These are phyloP conservation scores for Trichogramma pretiosum DNA, from an alignment of 1,140 invertebrate species.

Conservation along the genomic window DNA sequence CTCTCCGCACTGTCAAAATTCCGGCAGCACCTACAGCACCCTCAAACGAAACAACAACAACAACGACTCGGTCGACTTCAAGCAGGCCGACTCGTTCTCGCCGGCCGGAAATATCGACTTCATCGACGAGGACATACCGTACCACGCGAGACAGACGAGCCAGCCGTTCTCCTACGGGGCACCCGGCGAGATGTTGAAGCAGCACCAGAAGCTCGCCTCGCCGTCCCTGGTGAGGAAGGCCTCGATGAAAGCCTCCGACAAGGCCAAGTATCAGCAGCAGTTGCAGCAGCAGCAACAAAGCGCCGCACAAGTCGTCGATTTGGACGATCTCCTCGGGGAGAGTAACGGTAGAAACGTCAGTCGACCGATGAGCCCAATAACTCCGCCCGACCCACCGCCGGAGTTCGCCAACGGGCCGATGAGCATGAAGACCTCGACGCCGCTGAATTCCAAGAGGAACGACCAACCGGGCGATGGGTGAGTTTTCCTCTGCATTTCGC, in stretches of 20 bases:
- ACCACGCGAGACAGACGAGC: slow-evolving; percentile 72
- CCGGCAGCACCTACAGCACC: slow-evolving; percentile 35
- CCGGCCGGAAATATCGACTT: slow-evolving; percentile 38
- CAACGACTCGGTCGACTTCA: slow-evolving; percentile 28
- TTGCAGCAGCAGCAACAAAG: not conserved
- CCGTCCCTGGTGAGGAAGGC: slow-evolving; percentile 66
- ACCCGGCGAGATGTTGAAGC: slow-evolving; percentile 51
- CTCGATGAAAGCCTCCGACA: slow-evolving; percentile 36
- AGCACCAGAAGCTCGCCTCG: slow-evolving; percentile 57
- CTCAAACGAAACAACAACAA: slow-evolving; percentile 24
- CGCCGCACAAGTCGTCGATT: slow-evolving; percentile 42
- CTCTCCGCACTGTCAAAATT: slow-evolving; percentile 33
- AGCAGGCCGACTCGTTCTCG: slow-evolving; percentile 34
- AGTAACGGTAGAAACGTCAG: not conserved
- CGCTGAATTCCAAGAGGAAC: too few relatives aligned
- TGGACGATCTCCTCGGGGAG: slow-evolving; percentile 44
- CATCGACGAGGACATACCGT: slow-evolving; percentile 61
- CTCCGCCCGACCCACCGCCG: slow-evolving; percentile 32
- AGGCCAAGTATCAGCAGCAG: too few relatives aligned
- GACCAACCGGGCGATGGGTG: slow-evolving; percentile 34
- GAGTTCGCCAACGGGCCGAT: slow-evolving; percentile 34
- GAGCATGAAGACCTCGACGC: not conserved
- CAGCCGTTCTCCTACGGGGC: slow-evolving; percentile 73
- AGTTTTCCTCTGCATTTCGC: slow-evolving; percentile 17
- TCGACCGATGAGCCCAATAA: slow-evolving; percentile 28